Conservation (phyloP, 2,888 invertebrate species). For the Eupithecia tripunctaria region DNA sequence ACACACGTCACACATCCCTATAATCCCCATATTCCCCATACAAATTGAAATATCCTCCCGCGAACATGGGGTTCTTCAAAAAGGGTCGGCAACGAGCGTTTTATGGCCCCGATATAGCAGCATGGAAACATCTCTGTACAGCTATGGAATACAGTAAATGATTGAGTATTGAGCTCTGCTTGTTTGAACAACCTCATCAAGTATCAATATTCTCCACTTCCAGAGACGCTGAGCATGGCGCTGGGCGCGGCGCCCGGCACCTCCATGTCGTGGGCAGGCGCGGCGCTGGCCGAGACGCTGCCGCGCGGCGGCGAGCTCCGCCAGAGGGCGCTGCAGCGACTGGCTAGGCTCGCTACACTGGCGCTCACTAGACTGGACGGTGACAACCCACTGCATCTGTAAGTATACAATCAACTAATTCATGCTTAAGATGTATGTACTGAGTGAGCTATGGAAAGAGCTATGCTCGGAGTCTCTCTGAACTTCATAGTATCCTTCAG, state of each 20-base stretch:
- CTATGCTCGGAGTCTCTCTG: too few relatives aligned
- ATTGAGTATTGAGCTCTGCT: not conserved
- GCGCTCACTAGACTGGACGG: slow-evolving; percentile 66
- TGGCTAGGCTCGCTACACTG: slow-evolving; percentile 67
- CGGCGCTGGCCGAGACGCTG: slow-evolving; percentile 62
- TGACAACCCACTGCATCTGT: slow-evolving; percentile 75
- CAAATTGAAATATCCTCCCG: too few relatives aligned
- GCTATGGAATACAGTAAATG: too few relatives aligned
- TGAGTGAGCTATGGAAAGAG: too few relatives aligned
- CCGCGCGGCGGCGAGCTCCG: slow-evolving; percentile 69
- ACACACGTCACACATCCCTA: too few relatives aligned
- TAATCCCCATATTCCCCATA: too few relatives aligned
- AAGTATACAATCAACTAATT: slow-evolving; percentile 48
- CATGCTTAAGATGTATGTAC: too few relatives aligned
- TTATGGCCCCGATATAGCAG: too few relatives aligned
- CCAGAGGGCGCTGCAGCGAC: slow-evolving; percentile 58
- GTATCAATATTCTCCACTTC: not conserved
- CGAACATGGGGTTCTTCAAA: too few relatives aligned
- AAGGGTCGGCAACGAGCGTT: too few relatives aligned
- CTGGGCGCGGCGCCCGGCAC: slow-evolving; percentile 70
- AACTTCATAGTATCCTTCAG: too few relatives aligned
- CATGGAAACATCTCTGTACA: too few relatives aligned
- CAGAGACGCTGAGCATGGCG: slow-evolving; percentile 69
- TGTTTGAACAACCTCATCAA: not conserved
- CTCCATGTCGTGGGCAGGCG: slow-evolving; percentile 52